phyloP scores from a whole-genome alignment of 1,140 invertebrate genomes.

The Drosophila watanabei region DNA sequence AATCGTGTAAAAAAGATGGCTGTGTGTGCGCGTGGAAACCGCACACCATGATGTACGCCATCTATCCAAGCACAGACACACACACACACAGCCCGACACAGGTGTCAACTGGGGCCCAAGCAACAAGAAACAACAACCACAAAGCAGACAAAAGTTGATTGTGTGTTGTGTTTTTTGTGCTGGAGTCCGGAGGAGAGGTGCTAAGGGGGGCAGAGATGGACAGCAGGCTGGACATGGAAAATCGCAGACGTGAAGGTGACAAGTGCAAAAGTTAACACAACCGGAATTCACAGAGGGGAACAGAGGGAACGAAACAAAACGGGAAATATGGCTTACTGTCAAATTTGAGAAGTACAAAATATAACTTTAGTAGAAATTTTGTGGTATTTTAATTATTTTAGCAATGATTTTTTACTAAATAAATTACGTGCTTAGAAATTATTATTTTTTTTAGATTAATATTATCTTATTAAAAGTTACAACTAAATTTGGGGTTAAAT shows the following conservation, averaged over 20 bases:
- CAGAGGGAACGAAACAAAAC: not conserved
- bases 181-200: not conserved
- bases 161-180: slow-evolving; percentile 49
- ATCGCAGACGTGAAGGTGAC: slow-evolving; percentile 46
- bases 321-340: not conserved
- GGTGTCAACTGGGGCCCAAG: slow-evolving; percentile 64
- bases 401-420: not conserved
- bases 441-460: no score
- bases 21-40: slow-evolving; percentile 43
- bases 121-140: slow-evolving; percentile 50
- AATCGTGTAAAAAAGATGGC: slow-evolving; percentile 55
- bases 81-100: slow-evolving; percentile 37
- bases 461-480: no score
- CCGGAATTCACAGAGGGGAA: not conserved
- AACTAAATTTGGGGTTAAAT: not conserved
- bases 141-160: slow-evolving; percentile 75
- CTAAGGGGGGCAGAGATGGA: not conserved
- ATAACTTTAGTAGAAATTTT: not conserved
- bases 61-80: slow-evolving; percentile 41
- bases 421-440: not conserved
- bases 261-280: slow-evolving; percentile 66
- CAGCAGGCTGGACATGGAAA: slow-evolving; percentile 32
- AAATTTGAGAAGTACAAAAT: not conserved
- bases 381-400: not conserved
- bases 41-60: slow-evolving; percentile 78